These are phyloP conservation scores for Phalera bucephala DNA, from an alignment of 2,888 invertebrate genomes.

Conservation along the genomic window DNA sequence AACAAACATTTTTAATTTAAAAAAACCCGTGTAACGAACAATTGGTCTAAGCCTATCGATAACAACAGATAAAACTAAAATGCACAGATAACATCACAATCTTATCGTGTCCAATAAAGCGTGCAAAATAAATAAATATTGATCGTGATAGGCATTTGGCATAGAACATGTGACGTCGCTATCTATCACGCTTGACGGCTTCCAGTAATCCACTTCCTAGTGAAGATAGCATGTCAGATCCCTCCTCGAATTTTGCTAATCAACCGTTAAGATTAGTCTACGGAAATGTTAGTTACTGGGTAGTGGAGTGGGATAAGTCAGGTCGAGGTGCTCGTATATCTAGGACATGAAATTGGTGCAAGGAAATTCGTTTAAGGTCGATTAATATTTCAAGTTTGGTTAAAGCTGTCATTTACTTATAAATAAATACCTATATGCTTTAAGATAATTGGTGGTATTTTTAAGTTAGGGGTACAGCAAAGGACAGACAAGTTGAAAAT, in stretches of 20 bases:
- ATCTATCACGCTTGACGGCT: slow-evolving; percentile 55
- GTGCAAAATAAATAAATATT: slow-evolving; percentile 36
- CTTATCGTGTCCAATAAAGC: slow-evolving; percentile 36
- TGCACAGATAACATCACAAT: slow-evolving; percentile 23
- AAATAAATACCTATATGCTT: no score
- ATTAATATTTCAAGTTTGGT: not conserved
- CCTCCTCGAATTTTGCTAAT: slow-evolving; percentile 49
- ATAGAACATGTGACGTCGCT: slow-evolving; percentile 42
- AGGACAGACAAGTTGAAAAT: no score
- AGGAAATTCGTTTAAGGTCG: slow-evolving; percentile 1
- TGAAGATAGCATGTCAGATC: slow-evolving; percentile 57
- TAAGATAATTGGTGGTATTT: no score
- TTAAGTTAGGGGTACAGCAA: no score
- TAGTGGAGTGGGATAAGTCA: not conserved
- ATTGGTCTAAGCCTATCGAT: slow-evolving; percentile 12
- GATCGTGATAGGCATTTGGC: slow-evolving; percentile 33
- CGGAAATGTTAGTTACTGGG: slow-evolving; percentile 25
- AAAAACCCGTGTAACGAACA: no score
- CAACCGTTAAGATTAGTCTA: slow-evolving; percentile 54
- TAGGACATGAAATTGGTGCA: slow-evolving; percentile 3
- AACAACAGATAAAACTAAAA: slow-evolving; percentile 17
- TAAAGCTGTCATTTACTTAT: slow-evolving; percentile 1
- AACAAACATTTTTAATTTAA: no score
- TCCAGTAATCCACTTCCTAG: slow-evolving; percentile 59
- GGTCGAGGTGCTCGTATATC: not conserved